phyloP scores from a whole-genome alignment of 2,888 invertebrate species.

The Tortrix viridana region DNA sequence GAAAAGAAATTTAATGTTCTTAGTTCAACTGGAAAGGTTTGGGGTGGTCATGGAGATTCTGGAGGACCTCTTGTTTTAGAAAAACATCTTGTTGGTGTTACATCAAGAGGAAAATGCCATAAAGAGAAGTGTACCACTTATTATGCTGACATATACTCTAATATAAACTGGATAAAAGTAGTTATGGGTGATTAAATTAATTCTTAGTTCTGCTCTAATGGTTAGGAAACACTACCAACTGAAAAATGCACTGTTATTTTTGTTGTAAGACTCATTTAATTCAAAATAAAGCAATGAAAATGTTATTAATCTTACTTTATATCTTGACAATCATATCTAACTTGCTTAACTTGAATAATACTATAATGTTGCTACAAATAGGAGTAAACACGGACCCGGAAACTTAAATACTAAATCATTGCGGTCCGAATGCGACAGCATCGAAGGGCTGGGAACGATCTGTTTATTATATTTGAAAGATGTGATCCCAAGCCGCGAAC shows the following conservation, averaged over 20 bases:
- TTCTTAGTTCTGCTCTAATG: too few relatives aligned
- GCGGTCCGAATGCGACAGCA: neutral
- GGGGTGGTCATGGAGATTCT: conserved; percentile 29
- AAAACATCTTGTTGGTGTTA: conserved; percentile 12
- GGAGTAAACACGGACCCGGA: neutral
- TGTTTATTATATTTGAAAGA: conserved; percentile 15
- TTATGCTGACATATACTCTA: conserved; percentile 28
- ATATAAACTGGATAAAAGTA: conserved; percentile 26
- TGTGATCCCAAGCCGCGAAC: conserved; percentile 1
- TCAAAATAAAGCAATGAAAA: too few relatives aligned
- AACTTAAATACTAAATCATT: conserved; percentile 1
- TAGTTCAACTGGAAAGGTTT: conserved; percentile 14
- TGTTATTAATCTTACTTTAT: too few relatives aligned
- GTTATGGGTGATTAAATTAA: neutral
- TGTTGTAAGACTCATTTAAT: neutral
- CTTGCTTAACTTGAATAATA: neutral
- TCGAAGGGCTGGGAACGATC: neutral
- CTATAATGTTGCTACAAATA: neutral
- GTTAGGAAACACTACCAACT: too few relatives aligned
- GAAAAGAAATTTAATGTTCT: conserved; percentile 10
- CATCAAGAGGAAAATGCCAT: conserved; percentile 22
- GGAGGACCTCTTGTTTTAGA: conserved; percentile 18
- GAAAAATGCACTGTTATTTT: too few relatives aligned
- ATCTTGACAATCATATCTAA: too few relatives aligned
- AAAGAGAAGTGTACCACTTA: conserved; percentile 14